These are phyloP conservation scores for Linnaemya vulpina DNA, from an alignment of 2,888 invertebrate species.

Conservation along the genomic window DNA sequence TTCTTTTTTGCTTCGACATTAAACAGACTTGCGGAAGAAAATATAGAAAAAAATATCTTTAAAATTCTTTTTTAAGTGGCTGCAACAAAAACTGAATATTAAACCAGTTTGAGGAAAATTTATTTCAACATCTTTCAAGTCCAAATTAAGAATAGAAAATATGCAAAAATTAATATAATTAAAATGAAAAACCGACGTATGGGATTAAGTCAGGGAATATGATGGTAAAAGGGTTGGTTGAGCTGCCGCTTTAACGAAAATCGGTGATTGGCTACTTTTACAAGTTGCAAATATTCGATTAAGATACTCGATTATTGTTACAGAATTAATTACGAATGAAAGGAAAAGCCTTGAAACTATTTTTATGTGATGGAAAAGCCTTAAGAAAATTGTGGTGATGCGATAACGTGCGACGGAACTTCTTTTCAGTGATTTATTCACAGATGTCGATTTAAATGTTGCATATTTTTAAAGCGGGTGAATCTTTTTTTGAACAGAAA, in stretches of 20 bases:
- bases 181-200: constrained; percentile 4
- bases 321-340: no score
- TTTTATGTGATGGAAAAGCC: no score
- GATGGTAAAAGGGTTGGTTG: constrained; percentile 30
- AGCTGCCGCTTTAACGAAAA: neutral
- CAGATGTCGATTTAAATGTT: no score
- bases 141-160: constrained; percentile 57
- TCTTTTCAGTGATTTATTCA: no score
- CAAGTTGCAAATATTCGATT: no score
- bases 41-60: constrained; percentile 43
- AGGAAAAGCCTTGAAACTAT: no score
- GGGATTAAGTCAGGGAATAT: constrained; percentile 26
- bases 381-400: no score
- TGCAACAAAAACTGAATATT: constrained; percentile 6
- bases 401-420: no score
- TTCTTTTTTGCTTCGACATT: constrained; percentile 50
- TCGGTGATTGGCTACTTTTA: constrained; percentile 54
- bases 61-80: constrained; percentile 62
- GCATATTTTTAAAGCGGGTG: no score
- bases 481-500: no score
- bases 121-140: constrained; percentile 50
- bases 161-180: constrained; percentile 19
- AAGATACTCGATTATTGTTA: no score
- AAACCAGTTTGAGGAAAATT: constrained; percentile 62
- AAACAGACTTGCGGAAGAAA: constrained; percentile 58